Evolutionary conservation across 2,113 vertebrate genomes (phyloP).

Genomic region (Callaeas wilsoni): DNA sequence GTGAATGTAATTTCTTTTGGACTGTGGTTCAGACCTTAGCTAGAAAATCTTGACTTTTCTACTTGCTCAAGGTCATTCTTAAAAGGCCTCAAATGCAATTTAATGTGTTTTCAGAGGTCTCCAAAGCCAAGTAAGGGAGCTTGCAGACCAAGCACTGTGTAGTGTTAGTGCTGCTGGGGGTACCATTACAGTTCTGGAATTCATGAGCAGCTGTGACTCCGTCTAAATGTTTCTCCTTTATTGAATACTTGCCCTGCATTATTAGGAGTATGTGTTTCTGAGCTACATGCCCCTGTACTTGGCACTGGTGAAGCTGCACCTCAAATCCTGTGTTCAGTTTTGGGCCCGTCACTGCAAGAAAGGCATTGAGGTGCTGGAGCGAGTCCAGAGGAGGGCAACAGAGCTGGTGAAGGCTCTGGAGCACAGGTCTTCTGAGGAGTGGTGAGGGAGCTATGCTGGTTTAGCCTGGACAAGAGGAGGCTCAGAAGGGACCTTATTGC

Average conservation of each 20-base stretch:
- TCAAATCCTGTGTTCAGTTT: background rate
- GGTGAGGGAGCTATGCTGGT: background rate
- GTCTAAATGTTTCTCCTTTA: background rate
- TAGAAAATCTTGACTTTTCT: background rate
- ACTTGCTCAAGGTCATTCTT: background rate
- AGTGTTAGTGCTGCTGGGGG: background rate
- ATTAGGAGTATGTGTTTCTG: background rate
- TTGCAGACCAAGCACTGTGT: background rate
- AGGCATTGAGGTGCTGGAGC: background rate
- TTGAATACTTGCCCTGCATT: background rate
- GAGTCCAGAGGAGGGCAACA: background rate
- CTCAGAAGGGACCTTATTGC: background rate
- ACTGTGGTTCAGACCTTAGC: background rate
- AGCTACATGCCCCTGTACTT: background rate
- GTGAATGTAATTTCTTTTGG: background rate
- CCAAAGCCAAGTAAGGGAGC: background rate
- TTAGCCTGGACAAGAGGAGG: background rate
- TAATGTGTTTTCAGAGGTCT: background rate
- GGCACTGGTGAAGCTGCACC: background rate
- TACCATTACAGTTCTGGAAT: background rate
- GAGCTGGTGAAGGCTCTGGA: background rate
- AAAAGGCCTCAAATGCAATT: background rate
- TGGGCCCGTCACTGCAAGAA: background rate
- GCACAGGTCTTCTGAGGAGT: background rate
- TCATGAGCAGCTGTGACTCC: background rate